These are phyloP conservation scores for Amphibalanus amphitrite DNA, from an alignment of 1,140 invertebrate genomes.

Conservation along the genomic window DNA sequence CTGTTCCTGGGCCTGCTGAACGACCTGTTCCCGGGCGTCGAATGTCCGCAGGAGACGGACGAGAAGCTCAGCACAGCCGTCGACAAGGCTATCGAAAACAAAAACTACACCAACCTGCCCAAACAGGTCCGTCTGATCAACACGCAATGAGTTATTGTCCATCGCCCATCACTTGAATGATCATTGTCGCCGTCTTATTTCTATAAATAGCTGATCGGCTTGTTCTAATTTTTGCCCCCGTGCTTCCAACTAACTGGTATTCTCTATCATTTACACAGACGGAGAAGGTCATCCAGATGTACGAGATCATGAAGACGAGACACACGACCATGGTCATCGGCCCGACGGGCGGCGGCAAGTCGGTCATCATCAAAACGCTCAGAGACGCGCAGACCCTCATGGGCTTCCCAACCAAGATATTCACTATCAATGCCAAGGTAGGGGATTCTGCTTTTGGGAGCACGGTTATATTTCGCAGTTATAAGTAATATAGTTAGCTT, in stretches of 20 bases:
- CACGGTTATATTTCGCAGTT: too few species aligned
- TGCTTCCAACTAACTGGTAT: too few species aligned
- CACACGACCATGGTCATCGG: constrained; percentile 82
- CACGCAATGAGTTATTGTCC: constrained; percentile 10
- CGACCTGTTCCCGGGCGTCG: constrained; percentile 73
- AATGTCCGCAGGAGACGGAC: constrained; percentile 65
- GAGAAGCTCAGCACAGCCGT: constrained; percentile 66
- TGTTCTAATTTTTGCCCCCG: not conserved
- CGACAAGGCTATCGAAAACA: constrained; percentile 40
- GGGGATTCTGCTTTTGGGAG: too few species aligned
- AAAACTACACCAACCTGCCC: constrained; percentile 50
- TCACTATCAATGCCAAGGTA: constrained; percentile 22
- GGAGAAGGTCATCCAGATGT: constrained; percentile 73
- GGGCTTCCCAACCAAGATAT: constrained; percentile 54
- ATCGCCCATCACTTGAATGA: too few species aligned
- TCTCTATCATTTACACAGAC: constrained; percentile 38
- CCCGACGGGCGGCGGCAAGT: constrained; percentile 77
- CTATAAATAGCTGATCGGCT: not conserved
- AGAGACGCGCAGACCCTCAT: constrained; percentile 57
- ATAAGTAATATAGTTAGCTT: too few species aligned
- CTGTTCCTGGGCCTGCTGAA: constrained; percentile 69
- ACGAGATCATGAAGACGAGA: constrained; percentile 83
- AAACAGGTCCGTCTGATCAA: constrained; percentile 41
- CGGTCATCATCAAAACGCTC: constrained; percentile 61
- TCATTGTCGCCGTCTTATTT: too few species aligned